Evolutionary conservation across 1,140 invertebrate species (phyloP), one percentile per base, ranked within the genome.

Genomic region (Caenorhabditis brenneri): DNA sequence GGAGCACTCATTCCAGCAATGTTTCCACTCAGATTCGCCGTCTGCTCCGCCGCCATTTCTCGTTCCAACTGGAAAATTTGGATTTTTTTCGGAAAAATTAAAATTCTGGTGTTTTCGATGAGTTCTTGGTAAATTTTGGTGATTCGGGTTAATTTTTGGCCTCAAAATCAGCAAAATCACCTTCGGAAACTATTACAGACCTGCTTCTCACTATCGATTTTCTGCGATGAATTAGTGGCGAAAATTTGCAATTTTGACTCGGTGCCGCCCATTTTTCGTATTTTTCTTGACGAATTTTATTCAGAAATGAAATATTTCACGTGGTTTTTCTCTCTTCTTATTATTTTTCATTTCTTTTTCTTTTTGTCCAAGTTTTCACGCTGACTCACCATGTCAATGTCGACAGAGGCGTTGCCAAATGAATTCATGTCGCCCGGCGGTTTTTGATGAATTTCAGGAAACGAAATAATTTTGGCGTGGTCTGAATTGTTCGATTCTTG

Each of bases 11-110:
- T 81, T 69, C 88, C 88, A 39, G 81, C 89, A 36, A 90, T 90
- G 33, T 89, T 79, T 42, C 89, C 89, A 51, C 82, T 89, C 6
- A 90, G 55, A 55, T 82, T 65, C 16, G 80, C 39, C 53, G 87
- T 60, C 39, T 89, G 88, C 48, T 90, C 91, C 9, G 88, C 87
- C 42, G 89, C 85, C 49, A 89, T 89, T 69, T 89, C 89, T 78
- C 89, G 89, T 58, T 89, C 88, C 46, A 89, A 79, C 88, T 90
- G 36, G 80, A 90, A 86, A 90, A 86, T 36, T n/a, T 27, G 15
- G 15, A 84, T 31, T 29, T 79, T 42, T 39, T 36, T 46, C n/a
- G n/a, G n/a, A n/a, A n/a, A n/a, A n/a, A n/a, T n/a, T n/a, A n/a
- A n/a, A n/a, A n/a, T n/a, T n/a, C n/a, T n/a, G n/a, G n/a, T n/a